Evolutionary conservation across 2,113 vertebrate species (phyloP).

Genomic region (Pelecanoides urinatrix): DNA sequence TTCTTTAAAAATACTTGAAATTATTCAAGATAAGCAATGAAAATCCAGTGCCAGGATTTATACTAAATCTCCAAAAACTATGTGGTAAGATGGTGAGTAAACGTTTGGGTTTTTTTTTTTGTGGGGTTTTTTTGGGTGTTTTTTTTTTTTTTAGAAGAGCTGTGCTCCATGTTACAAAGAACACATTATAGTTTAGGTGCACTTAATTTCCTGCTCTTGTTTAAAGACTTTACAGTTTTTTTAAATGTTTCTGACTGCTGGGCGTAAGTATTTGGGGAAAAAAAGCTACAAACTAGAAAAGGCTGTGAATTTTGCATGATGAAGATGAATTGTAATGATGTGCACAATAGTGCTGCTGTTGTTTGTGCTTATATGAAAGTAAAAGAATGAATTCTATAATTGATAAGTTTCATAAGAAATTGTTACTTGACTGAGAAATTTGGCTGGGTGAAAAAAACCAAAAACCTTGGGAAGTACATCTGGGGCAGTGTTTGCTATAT

Average conservation of each 20-base stretch:
- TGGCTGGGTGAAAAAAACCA: accelerated
- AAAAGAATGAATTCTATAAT: background rate
- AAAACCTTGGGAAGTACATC: background rate
- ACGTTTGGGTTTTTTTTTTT: background rate
- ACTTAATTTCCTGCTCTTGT: background rate
- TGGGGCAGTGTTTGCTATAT: background rate
- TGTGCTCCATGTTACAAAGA: background rate
- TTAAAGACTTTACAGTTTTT: background rate
- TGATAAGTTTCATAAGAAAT: background rate
- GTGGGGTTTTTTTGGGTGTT: too few relatives aligned
- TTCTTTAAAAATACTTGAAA: background rate
- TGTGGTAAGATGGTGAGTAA: background rate
- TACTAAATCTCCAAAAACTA: background rate
- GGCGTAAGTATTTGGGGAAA: background rate
- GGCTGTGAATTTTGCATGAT: background rate
- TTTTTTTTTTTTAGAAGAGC: background rate
- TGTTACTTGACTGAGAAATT: background rate
- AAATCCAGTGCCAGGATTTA: background rate
- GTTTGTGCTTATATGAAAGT: background rate
- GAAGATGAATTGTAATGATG: background rate
- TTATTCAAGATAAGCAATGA: background rate
- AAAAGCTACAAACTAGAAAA: background rate
- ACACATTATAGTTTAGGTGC: background rate
- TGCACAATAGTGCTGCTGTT: background rate
- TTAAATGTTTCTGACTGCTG: background rate